Base-by-base conservation (phyloP, 2,888 invertebrate species). In the Drosophila niveifrons region DNA sequence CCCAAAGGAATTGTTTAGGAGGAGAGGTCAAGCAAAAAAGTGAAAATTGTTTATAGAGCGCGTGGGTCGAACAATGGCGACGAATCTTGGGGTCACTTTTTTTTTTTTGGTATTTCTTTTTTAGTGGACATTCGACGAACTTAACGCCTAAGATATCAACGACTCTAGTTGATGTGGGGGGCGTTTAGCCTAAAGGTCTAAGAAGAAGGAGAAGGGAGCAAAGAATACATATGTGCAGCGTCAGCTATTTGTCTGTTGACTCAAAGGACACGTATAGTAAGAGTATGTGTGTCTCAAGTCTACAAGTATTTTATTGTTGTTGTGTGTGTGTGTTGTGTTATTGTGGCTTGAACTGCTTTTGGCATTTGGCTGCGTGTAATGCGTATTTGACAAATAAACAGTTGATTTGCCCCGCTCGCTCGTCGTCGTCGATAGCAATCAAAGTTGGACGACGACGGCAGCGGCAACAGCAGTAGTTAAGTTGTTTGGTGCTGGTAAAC, bases 301-400 rank as follows among this genome's bases (percentile, higher is more conserved):
- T 66, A 46, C 34, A 34, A 34, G 34, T 34, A 34, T 34, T 83
- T 74, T 88, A 80, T 75, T 78, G 75, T 73, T 73, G 65, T 62
- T 67, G 23, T 23, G 6, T 23, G 23, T 23, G 23, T 23, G 23
- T 1, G 23, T 23, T 23, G 6, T 78, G 75, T 73, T 73, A 63
- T 62, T 67, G 68, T 62, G 55, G 83, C 48, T 68, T 48, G 58
- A 43, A 66, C 64, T 71, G 75, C 75, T 75, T 65, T 78, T 66
- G 70, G 79, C 79, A 66, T 66, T 53, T 77, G 65, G 72, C 78
- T 77, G 75, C 72, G 69, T 85, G 83, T 84, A 84, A 88, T 84
- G 84, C 89, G 89, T 88, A 87, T 87, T 86, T 88, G 84, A 87
- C 85, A 86, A 86, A 86, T 88, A 86, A 86, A 86, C 85, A 88